phyloP scores from a whole-genome alignment of 2,888 invertebrate species.

The Salticus scenicus region DNA sequence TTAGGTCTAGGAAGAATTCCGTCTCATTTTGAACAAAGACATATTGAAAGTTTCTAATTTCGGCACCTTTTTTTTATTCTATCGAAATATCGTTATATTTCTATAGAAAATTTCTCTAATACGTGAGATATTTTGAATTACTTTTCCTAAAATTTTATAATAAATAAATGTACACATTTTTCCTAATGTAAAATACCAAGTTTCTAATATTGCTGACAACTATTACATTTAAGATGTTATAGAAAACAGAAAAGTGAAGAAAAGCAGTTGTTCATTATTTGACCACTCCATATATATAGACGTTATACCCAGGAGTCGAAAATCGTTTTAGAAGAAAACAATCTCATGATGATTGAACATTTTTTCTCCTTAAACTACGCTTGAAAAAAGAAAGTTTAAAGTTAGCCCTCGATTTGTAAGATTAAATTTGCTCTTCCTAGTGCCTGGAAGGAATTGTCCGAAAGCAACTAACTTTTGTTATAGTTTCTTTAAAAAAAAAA shows the following conservation, averaged over 20 bases:
- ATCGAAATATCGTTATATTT: too few relatives aligned
- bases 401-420: conserved; percentile 63
- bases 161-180: too few relatives aligned
- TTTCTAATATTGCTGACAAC: too few relatives aligned
- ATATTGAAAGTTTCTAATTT: too few relatives aligned
- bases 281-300: conserved; percentile 19
- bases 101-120: too few relatives aligned
- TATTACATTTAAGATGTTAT: too few relatives aligned
- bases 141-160: too few relatives aligned
- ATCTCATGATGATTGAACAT: conserved; percentile 24
- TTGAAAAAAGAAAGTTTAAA: conserved; percentile 52
- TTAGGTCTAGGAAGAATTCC: too few relatives aligned
- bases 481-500: conserved; percentile 53
- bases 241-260: neutral
- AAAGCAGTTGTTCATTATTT: neutral
- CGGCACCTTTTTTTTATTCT: too few relatives aligned
- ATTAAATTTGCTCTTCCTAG: conserved; percentile 67
- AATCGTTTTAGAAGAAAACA: conserved; percentile 52
- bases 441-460: conserved; percentile 36
- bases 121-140: too few relatives aligned
- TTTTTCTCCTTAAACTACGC: conserved; percentile 7
- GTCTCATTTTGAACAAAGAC: too few relatives aligned
- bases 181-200: too few relatives aligned
- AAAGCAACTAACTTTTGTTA: conserved; percentile 47
- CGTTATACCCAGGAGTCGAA: neutral